These are phyloP conservation scores for Thera obeliscata DNA, from an alignment of 2,888 invertebrate species.

Conservation along the genomic window DNA sequence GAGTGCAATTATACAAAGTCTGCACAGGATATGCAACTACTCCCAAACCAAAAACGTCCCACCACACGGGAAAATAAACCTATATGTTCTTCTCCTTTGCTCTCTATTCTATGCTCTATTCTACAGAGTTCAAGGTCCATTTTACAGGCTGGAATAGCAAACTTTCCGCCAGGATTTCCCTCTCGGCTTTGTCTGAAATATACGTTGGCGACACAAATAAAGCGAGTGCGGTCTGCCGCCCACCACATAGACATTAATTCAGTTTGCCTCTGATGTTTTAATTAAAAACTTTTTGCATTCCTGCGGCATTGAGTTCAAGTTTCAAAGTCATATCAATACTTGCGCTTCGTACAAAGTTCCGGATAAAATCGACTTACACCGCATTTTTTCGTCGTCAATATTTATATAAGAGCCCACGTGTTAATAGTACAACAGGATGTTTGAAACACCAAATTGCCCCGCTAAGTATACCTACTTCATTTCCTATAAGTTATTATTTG, in stretches of 20 bases:
- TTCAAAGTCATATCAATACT: constrained; percentile 25
- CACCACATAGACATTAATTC: constrained; percentile 64
- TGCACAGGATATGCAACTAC: constrained; percentile 61
- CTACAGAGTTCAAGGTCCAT: constrained; percentile 43
- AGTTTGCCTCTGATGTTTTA: constrained; percentile 64
- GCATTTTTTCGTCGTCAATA: constrained; percentile 69
- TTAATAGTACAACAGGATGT: constrained; percentile 78
- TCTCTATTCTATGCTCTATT: constrained; percentile 47
- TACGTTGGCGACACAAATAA: constrained; percentile 69
- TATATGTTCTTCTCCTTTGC: constrained; percentile 43
- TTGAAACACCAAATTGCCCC: constrained; percentile 70
- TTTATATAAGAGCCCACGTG: constrained; percentile 75
- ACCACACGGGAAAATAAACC: constrained; percentile 39
- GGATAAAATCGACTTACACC: constrained; percentile 65
- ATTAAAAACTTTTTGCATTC: constrained; percentile 58
- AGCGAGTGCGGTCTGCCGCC: constrained; percentile 70
- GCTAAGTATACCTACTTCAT: constrained; percentile 75
- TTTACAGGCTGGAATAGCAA: constrained; percentile 44
- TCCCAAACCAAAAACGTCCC: constrained; percentile 52
- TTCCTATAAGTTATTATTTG: constrained; percentile 78
- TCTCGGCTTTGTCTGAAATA: constrained; percentile 70
- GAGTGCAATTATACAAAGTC: constrained; percentile 72
- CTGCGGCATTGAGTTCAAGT: constrained; percentile 18
- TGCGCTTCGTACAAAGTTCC: constrained; percentile 41
- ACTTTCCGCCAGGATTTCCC: constrained; percentile 69